phyloP scores from a whole-genome alignment of 2,797 vertebrate species.

The Zonotrichia albicollis region DNA sequence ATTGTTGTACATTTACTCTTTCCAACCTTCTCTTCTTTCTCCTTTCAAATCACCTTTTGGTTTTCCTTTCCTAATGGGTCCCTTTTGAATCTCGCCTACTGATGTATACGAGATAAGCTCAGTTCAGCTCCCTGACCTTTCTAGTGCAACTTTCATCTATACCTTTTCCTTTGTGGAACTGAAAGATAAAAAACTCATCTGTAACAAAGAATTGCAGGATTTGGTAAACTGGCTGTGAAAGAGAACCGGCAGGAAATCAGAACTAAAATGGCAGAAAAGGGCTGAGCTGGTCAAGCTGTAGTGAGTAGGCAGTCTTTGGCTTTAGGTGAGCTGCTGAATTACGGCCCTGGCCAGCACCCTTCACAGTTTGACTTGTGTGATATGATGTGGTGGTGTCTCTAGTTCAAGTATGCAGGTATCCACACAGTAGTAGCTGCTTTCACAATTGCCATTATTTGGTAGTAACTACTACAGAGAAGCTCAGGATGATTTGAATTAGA shows the following conservation, averaged over 20 bases:
- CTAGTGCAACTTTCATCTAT: slow-evolving; percentile 18
- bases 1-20: neutral
- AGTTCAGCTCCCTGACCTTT: slow-evolving; percentile 40
- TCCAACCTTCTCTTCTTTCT: neutral
- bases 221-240: neutral
- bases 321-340: slow-evolving; percentile 1
- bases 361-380: neutral
- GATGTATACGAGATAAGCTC: slow-evolving; percentile 4
- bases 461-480: neutral
- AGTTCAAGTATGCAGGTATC: neutral
- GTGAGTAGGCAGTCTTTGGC: neutral
- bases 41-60: slow-evolving; percentile 34
- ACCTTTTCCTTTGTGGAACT: slow-evolving; percentile 36
- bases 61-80: slow-evolving; percentile 4
- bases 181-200: neutral
- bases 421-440: neutral
- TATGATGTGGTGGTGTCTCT: neutral
- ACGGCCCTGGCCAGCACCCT: neutral
- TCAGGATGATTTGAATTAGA: neutral
- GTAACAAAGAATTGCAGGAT: neutral
- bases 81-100: slow-evolving; percentile 39
- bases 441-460: neutral
- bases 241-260: neutral
- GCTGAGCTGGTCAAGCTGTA: neutral
- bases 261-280: neutral